phyloP scores from a whole-genome alignment of 2,888 invertebrate species.

The Scrobipalpa costella region DNA sequence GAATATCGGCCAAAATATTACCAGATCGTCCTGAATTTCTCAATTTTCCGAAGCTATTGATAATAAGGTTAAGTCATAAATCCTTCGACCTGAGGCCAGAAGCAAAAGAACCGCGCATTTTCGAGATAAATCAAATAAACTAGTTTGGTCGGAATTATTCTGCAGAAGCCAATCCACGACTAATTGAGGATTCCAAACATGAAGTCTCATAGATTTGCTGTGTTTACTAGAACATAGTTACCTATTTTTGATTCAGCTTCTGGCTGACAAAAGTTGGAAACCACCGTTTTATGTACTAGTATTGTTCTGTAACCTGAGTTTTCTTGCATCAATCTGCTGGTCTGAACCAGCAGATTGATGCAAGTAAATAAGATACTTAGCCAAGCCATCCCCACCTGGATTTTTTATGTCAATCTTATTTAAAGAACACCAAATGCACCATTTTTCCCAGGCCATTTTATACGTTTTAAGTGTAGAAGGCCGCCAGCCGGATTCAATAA shows the following conservation, averaged over 20 bases:
- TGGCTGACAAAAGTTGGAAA: slow-evolving; percentile 11
- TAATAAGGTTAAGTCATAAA: slow-evolving; percentile 9
- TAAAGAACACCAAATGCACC: slow-evolving; percentile 12
- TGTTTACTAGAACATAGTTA: background rate
- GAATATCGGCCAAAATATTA: slow-evolving; percentile 22
- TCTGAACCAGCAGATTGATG: background rate
- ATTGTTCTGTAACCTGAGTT: too few relatives aligned
- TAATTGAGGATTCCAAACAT: background rate
- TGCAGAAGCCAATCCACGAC: background rate
- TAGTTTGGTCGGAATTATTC: background rate
- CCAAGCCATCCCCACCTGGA: background rate
- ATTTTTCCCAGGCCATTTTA: slow-evolving; percentile 30
- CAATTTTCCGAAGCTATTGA: background rate
- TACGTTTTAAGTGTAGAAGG: slow-evolving; percentile 34
- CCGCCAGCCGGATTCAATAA: slow-evolving; percentile 32
- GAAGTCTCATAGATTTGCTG: too few relatives aligned
- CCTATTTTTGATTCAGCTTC: background rate
- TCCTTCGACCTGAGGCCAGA: background rate
- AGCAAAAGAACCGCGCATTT: slow-evolving; percentile 1
- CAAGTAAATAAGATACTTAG: background rate
- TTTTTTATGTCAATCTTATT: background rate
- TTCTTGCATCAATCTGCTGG: too few relatives aligned
- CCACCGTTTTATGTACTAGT: background rate
- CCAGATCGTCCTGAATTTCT: background rate
- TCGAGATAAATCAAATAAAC: slow-evolving; percentile 4